Conservation (phyloP, 2,888 invertebrate genomes). For the Lacanobia wlatinum region DNA sequence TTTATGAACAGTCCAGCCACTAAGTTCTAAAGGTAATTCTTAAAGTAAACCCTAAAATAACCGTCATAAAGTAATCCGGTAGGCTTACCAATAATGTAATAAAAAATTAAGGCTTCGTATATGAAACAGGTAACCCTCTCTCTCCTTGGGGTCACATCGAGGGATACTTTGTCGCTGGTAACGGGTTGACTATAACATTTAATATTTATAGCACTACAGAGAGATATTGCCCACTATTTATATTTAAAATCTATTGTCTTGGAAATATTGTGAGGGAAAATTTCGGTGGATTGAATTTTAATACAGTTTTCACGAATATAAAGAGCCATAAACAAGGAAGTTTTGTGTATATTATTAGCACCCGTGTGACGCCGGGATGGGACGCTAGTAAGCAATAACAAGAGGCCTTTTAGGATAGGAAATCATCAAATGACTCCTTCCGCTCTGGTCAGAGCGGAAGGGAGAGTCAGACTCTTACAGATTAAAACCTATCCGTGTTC, state of each 20-base stretch:
- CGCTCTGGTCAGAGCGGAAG: no score
- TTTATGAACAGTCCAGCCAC: slow-evolving; percentile 1
- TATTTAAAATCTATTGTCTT: slow-evolving; percentile 12
- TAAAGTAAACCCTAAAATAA: slow-evolving; percentile 24
- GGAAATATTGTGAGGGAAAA: not conserved
- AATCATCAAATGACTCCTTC: no score
- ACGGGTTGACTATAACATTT: slow-evolving; percentile 47
- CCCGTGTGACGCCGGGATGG: no score
- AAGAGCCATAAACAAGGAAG: no score
- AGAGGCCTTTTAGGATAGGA: no score
- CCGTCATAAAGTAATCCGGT: slow-evolving; percentile 29
- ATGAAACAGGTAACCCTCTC: slow-evolving; percentile 43
- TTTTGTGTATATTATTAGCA: no score
- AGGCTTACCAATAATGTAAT: slow-evolving; percentile 49
- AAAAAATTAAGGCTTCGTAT: slow-evolving; percentile 54
- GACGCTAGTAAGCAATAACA: no score
- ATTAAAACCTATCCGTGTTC: no score
- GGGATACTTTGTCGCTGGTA: slow-evolving; percentile 48
- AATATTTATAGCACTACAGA: slow-evolving; percentile 47
- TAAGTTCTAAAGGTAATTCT: slow-evolving; percentile 9
- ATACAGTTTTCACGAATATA: not conserved
- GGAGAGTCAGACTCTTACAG: no score
- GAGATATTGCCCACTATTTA: slow-evolving; percentile 29
- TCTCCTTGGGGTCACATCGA: slow-evolving; percentile 60
- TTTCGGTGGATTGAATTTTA: not conserved